phyloP scores from a whole-genome alignment of 2,113 vertebrate species.

The Elephas maximus region DNA sequence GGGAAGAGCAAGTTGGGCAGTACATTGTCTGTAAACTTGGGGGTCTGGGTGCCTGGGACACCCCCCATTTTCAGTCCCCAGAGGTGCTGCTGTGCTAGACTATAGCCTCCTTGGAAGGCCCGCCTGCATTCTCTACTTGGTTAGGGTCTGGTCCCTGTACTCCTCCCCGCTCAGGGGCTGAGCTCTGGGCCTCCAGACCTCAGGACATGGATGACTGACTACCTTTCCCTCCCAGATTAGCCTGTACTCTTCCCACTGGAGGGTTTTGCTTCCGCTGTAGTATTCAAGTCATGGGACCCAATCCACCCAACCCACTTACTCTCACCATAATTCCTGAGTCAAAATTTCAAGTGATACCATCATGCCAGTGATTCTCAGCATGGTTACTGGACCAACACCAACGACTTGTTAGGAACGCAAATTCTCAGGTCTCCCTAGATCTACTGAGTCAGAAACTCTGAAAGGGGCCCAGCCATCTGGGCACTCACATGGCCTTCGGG shows the following conservation, averaged over 20 bases:
- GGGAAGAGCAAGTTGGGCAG: background rate
- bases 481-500: background rate
- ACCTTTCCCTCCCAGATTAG: background rate
- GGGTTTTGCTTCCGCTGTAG: background rate
- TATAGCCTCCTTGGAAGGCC: background rate
- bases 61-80: background rate
- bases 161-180: background rate
- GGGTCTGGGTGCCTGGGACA: background rate
- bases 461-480: background rate
- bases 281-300: background rate
- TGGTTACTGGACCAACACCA: background rate
- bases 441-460: background rate
- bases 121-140: background rate
- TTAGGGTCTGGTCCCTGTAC: background rate
- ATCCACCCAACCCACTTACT: background rate
- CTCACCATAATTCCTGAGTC: background rate
- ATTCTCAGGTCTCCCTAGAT: background rate
- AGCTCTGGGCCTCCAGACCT: background rate
- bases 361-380: no score
- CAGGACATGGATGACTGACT: background rate
- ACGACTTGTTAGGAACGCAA: background rate
- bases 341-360: background rate
- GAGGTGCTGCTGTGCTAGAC: background rate
- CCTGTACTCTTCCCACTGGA: background rate
- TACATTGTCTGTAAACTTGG: background rate